These are phyloP conservation scores for Neocrepidodera transversa DNA, from an alignment of 2,888 invertebrate species.

Conservation along the genomic window DNA sequence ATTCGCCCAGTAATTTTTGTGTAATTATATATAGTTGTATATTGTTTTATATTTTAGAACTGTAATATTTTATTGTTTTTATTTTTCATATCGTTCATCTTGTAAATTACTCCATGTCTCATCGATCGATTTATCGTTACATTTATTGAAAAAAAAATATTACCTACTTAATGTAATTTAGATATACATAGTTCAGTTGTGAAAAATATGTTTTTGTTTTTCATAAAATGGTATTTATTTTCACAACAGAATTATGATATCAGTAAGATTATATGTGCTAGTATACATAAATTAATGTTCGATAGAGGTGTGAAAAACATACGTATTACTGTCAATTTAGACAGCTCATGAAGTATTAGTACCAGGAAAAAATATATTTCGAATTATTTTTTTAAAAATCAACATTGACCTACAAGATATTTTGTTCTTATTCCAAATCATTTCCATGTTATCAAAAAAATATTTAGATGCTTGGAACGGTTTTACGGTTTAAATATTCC, in stretches of 20 bases:
- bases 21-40: conserved; percentile 53
- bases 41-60: conserved; percentile 45
- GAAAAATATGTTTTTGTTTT: not conserved
- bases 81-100: conserved; percentile 33
- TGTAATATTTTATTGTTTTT: conserved; percentile 41
- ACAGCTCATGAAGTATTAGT: not conserved
- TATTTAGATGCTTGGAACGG: too few species aligned
- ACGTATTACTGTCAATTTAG: conserved; percentile 2
- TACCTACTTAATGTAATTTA: conserved; percentile 34
- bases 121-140: conserved; percentile 32
- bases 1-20: conserved; percentile 45
- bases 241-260: not conserved
- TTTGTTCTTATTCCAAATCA: too few species aligned
- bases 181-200: conserved; percentile 13
- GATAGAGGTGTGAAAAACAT: conserved; percentile 16
- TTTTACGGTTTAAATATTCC: too few species aligned
- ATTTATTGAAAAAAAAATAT: conserved; percentile 31
- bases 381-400: too few species aligned
- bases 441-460: too few species aligned
- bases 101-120: conserved; percentile 37
- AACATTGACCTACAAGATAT: too few species aligned
- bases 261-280: conserved; percentile 25
- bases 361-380: too few species aligned
- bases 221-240: not conserved
- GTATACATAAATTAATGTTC: conserved; percentile 24